phyloP scores from a whole-genome alignment of 1,140 invertebrate genomes.

The Trichomalopsis sarcophagae region DNA sequence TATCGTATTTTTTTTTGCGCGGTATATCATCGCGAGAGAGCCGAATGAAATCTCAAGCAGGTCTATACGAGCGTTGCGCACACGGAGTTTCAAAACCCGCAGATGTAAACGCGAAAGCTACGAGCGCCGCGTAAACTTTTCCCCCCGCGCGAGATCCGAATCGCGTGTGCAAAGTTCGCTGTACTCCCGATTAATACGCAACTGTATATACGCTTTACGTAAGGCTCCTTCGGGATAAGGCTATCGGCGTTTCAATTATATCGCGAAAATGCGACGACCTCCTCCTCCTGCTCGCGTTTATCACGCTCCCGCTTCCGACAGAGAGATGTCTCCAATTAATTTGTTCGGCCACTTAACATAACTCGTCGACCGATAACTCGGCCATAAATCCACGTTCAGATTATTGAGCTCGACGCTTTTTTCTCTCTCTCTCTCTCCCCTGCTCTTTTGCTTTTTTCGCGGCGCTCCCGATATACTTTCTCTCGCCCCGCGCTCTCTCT shows the following conservation, averaged over 20 bases:
- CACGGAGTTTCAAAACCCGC: too few relatives aligned
- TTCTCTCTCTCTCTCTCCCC: slow-evolving; percentile 42
- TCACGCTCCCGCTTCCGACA: slow-evolving; percentile 53
- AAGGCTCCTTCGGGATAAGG: background rate
- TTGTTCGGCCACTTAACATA: slow-evolving; percentile 60
- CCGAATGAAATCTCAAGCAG: too few relatives aligned
- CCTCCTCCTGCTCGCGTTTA: background rate
- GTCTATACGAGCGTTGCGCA: too few relatives aligned
- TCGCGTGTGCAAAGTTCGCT: too few relatives aligned
- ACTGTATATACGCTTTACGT: too few relatives aligned
- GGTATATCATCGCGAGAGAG: too few relatives aligned
- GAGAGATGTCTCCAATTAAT: slow-evolving; percentile 63
- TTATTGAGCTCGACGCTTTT: slow-evolving; percentile 47
- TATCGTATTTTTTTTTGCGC: too few relatives aligned
- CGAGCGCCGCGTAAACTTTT: background rate
- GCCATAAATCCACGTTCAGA: slow-evolving; percentile 59
- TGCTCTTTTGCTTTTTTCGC: slow-evolving; percentile 14
- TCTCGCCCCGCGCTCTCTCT: background rate
- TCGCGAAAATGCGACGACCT: background rate
- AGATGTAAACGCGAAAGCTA: too few relatives aligned
- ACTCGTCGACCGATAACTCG: slow-evolving; percentile 60
- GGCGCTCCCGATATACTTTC: background rate
- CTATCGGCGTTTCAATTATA: slow-evolving; percentile 11
- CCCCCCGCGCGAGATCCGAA: background rate
- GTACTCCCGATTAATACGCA: too few relatives aligned